phyloP scores from a whole-genome alignment of 2,113 vertebrate species.

The Hippoglossus stenolepis region DNA sequence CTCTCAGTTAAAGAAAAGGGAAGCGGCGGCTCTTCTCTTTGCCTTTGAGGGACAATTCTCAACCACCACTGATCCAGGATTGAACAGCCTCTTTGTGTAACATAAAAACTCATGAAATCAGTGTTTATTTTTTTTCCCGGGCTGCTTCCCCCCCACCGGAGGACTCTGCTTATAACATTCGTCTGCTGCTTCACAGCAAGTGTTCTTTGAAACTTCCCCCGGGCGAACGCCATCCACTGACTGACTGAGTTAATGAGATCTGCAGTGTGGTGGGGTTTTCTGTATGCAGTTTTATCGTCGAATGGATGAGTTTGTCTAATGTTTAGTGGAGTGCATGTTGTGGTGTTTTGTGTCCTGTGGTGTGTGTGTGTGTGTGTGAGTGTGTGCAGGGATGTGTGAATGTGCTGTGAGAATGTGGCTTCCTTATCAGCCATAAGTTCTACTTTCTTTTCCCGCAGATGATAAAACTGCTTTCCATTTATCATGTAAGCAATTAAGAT shows the following conservation, averaged over 20 bases:
- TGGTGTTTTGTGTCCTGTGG: slow-evolving; percentile 31
- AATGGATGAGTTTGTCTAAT: slow-evolving; percentile 43
- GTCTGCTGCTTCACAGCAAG: slow-evolving; percentile 43
- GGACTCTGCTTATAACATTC: slow-evolving; percentile 16
- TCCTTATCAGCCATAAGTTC: slow-evolving; percentile 44
- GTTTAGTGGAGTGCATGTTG: slow-evolving; percentile 47
- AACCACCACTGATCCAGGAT: slow-evolving; percentile 42
- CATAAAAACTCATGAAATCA: slow-evolving; percentile 42
- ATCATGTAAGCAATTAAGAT: slow-evolving; percentile 63
- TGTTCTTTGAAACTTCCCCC: slow-evolving; percentile 49
- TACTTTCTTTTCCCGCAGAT: slow-evolving; percentile 16
- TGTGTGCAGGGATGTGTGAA: background rate
- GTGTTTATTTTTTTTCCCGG: slow-evolving; percentile 29
- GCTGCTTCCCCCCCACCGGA: slow-evolving; percentile 33
- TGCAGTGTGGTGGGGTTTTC: slow-evolving; percentile 41
- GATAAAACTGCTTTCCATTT: slow-evolving; percentile 61
- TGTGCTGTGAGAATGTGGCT: slow-evolving; percentile 44
- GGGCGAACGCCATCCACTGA: slow-evolving; percentile 23
- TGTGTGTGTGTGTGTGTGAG: slow-evolving; percentile 6
- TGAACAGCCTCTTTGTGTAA: slow-evolving; percentile 35
- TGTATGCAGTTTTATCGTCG: slow-evolving; percentile 67
- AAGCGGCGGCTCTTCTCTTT: slow-evolving; percentile 21
- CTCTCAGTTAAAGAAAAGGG: slow-evolving; percentile 1
- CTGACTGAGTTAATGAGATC: slow-evolving; percentile 35
- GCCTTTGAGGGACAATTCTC: slow-evolving; percentile 54